phyloP scores from a whole-genome alignment of 2,113 vertebrate genomes.

The Ceyx margarethae region DNA sequence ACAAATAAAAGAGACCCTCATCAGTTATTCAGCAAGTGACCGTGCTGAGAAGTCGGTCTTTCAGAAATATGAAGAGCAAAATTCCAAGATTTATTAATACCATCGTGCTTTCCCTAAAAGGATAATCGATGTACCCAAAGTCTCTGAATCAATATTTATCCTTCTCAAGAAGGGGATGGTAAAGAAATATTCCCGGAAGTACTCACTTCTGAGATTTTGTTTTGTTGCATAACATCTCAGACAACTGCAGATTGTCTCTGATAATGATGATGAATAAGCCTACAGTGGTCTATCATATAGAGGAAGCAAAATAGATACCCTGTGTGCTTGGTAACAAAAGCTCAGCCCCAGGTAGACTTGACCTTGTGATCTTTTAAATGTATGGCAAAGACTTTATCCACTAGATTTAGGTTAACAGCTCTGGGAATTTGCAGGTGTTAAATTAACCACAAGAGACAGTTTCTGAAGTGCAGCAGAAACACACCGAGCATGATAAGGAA shows the following conservation, averaged over 20 bases:
- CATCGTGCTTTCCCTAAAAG: conserved; percentile 38
- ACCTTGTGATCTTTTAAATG: conserved; percentile 52
- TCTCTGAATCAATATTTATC: conserved; percentile 35
- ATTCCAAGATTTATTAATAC: conserved; percentile 42
- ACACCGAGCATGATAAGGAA: conserved; percentile 43
- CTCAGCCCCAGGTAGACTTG: conserved; percentile 38
- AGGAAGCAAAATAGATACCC: neutral
- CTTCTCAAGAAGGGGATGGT: neutral
- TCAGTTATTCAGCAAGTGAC: neutral
- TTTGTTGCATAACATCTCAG: conserved; percentile 28
- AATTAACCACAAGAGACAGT: conserved; percentile 57
- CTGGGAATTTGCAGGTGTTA: conserved; percentile 66
- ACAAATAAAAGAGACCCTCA: neutral
- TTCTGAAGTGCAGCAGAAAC: conserved; percentile 50
- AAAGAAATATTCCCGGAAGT: conserved; percentile 40
- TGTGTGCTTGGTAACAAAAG: neutral
- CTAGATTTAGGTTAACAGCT: conserved; percentile 61
- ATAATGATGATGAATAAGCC: conserved; percentile 19
- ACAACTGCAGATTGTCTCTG: neutral
- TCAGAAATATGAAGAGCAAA: neutral
- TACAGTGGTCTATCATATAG: neutral
- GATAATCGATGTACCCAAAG: conserved; percentile 26
- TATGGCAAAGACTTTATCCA: conserved; percentile 51
- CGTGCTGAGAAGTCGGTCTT: neutral
- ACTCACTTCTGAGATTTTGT: conserved; percentile 8